These are phyloP conservation scores for Anoncus sp. DNA, from an alignment of 2,888 invertebrate genomes.

Conservation along the genomic window DNA sequence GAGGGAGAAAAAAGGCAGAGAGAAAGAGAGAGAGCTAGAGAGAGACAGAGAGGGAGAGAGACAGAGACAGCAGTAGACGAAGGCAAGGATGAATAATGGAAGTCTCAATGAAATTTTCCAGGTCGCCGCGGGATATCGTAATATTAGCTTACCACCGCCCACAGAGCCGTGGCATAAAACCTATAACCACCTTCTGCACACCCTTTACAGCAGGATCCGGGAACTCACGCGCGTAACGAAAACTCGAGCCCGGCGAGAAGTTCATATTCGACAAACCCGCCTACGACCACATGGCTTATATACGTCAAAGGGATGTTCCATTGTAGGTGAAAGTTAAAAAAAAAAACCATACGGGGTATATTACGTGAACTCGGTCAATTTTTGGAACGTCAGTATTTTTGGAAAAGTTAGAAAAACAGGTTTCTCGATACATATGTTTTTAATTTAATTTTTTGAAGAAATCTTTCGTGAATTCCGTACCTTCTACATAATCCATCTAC, in stretches of 20 bases:
- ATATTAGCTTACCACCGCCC: conserved; percentile 81
- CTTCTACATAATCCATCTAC: too few relatives aligned
- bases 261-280: conserved; percentile 29
- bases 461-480: too few relatives aligned
- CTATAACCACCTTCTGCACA: conserved; percentile 66
- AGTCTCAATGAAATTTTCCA: conserved; percentile 83
- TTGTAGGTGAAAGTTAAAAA: conserved; percentile 5
- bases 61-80: conserved; percentile 34
- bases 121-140: conserved; percentile 81
- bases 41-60: conserved; percentile 36
- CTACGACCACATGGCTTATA: conserved; percentile 51
- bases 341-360: neutral
- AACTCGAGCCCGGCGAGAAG: conserved; percentile 45
- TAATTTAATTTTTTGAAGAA: neutral
- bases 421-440: neutral
- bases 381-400: neutral
- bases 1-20: conserved; percentile 21
- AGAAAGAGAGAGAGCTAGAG: conserved; percentile 9
- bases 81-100: conserved; percentile 80
- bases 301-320: conserved; percentile 33
- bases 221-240: conserved; percentile 44
- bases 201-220: conserved; percentile 40
- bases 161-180: conserved; percentile 59
- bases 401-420: neutral
- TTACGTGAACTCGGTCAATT: neutral